Evolutionary conservation across 2,113 vertebrate genomes (phyloP).

Genomic region (Nibea coibor): DNA sequence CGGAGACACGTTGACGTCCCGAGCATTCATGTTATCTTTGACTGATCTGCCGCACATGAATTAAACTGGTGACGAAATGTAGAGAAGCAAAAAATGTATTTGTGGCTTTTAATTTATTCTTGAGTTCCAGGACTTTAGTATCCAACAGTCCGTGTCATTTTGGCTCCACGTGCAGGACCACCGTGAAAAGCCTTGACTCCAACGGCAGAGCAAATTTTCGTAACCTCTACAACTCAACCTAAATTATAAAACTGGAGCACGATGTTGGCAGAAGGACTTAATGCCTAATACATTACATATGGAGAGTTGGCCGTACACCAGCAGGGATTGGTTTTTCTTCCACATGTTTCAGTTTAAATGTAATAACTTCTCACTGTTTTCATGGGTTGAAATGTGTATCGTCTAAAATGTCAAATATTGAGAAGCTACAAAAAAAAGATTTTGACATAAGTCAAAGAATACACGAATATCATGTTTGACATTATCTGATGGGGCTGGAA

Average conservation of each 20-base stretch:
- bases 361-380: slow-evolving; percentile 5
- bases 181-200: slow-evolving; percentile 13
- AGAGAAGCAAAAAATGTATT: slow-evolving; percentile 14
- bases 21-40: slow-evolving; percentile 13
- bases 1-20: slow-evolving; percentile 35
- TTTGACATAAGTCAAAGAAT: not conserved
- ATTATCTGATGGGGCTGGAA: not conserved
- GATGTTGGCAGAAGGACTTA: slow-evolving; percentile 33
- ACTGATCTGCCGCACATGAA: slow-evolving; percentile 24
- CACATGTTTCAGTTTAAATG: slow-evolving; percentile 34
- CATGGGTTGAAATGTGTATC: not conserved
- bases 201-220: slow-evolving; percentile 1
- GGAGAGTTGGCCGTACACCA: slow-evolving; percentile 18
- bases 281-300: slow-evolving; percentile 30
- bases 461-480: not conserved
- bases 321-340: slow-evolving; percentile 8
- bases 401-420: slow-evolving; percentile 15
- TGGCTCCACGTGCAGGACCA: not conserved
- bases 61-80: slow-evolving; percentile 45
- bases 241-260: slow-evolving; percentile 37
- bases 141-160: not conserved
- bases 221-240: slow-evolving; percentile 18
- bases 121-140: not conserved
- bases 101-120: slow-evolving; percentile 29
- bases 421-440: not conserved